Base-by-base conservation (phyloP, 2,888 invertebrate species). In the Chromoteleia sp. region DNA sequence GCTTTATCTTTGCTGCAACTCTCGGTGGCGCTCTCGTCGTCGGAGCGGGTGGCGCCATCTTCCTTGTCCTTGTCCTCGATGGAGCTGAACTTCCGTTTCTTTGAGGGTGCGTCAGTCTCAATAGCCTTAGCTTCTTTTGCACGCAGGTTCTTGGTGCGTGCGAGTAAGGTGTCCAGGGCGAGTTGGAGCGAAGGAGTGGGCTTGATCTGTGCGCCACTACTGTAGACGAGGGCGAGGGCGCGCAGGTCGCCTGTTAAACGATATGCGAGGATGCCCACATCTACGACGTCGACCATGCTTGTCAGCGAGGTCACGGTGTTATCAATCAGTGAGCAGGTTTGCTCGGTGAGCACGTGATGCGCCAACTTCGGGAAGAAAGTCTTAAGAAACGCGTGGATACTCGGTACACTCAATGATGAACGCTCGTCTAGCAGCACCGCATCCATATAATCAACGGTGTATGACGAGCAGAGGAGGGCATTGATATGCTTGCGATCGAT, bases 321-420 rank as follows among this genome's bases (percentile, higher is more conserved):
- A 84, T 94, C 94, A 70, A 95, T 93, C 85, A 94, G 92, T 36
- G 93, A 93, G 81, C 94, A 92, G 0, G 94, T 94, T 86, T 94
- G 94, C 83, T 94, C 94, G 2, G 94, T 93, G 36, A 94, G 88
- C 63, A 94, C 94, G 86, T 94, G 94, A 41, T 93, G 93, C 17
- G 94, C 93, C 92, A 97, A 96, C 94, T 97, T 98, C 0, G 98
- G 97, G 90, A 98, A 97, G 90, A 97, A 98, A 80, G 96, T 95
- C 87, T 95, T 95, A 91, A 98, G 94, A 91, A 98, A 98, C 89
- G 96, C 96, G 91, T 96, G 96, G 86, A 98, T 97, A 87, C 95
- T 94, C 65, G 95, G 95, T 87, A 97, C 96, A 83, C 96, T 97
- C 7, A 98, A 93, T 8, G 97, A 97, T 75, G 95, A 94, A 84